Evolutionary conservation across 2,797 vertebrate genomes (phyloP).

Genomic region (Neosilurus mollespiculum): DNA sequence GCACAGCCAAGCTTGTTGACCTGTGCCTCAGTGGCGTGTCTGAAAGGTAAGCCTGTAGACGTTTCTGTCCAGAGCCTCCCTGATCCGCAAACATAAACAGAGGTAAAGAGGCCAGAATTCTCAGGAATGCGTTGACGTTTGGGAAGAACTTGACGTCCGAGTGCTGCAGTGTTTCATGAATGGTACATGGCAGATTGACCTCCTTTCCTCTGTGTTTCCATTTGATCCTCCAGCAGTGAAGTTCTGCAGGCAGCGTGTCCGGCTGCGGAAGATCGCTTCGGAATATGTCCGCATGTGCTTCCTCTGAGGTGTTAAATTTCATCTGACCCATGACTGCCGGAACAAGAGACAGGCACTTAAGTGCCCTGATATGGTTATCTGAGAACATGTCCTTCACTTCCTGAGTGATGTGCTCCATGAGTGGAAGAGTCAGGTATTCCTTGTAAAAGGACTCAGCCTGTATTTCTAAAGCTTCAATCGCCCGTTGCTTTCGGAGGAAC

Average conservation of each 20-base stretch:
- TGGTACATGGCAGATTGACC: conserved; percentile 87
- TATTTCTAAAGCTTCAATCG: conserved; percentile 72
- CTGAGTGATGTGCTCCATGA: conserved; percentile 86
- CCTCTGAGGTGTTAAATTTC: conserved; percentile 93
- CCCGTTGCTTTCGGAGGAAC: conserved; percentile 80
- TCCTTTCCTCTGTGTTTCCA: conserved; percentile 98
- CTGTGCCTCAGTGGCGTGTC: conserved; percentile 78
- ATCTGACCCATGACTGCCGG: conserved; percentile 96
- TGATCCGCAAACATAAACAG: conserved; percentile 83
- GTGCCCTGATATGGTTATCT: conserved; percentile 88
- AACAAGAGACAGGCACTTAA: conserved; percentile 91
- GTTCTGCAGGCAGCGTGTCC: conserved; percentile 89
- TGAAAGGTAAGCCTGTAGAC: conserved; percentile 81
- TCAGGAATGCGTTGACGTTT: conserved; percentile 89
- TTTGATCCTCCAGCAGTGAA: conserved; percentile 97
- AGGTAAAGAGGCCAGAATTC: conserved; percentile 87
- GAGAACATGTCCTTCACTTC: conserved; percentile 94
- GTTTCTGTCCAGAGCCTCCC: conserved; percentile 73
- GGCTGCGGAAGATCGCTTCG: conserved; percentile 89
- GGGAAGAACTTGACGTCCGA: conserved; percentile 96
- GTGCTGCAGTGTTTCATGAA: conserved; percentile 91
- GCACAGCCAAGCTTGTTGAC: conserved; percentile 83
- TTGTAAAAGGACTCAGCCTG: conserved; percentile 89
- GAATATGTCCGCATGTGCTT: conserved; percentile 87
- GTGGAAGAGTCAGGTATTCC: conserved; percentile 86